Percentiles rank a stretch among this genome's conserved stretches.
Conservation (phyloP, 2,888 invertebrate genomes). For the Ceramica pisi region DNA sequence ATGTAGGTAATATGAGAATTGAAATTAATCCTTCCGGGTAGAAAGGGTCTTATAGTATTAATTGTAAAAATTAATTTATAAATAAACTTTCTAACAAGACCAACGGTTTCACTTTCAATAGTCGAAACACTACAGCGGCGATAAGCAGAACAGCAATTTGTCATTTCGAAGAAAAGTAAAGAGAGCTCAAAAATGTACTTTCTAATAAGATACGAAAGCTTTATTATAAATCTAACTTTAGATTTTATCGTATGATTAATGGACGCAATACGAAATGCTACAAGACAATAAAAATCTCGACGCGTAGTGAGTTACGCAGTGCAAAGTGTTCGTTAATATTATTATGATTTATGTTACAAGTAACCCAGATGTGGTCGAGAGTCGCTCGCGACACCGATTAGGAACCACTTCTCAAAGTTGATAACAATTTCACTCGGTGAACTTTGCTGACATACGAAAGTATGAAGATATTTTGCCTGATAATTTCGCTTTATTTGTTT, state of each 20-base stretch:
- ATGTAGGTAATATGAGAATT: not conserved
- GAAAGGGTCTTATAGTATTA: not conserved
- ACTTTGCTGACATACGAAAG: constrained; percentile 53
- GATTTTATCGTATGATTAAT: constrained; percentile 58
- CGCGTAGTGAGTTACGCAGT: constrained; percentile 54
- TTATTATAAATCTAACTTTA: constrained; percentile 42
- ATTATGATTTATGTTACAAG: constrained; percentile 84
- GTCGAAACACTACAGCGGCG: constrained; percentile 9
- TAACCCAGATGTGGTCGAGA: constrained; percentile 80
- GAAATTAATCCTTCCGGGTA: not conserved
- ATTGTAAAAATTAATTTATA: constrained; percentile 3
- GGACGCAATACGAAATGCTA: constrained; percentile 54
- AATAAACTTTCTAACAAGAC: constrained; percentile 35
- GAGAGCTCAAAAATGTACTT: constrained; percentile 50
- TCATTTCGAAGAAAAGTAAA: constrained; percentile 49
- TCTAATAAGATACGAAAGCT: constrained; percentile 58
- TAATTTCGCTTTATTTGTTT: constrained; percentile 27
- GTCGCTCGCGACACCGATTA: constrained; percentile 80
- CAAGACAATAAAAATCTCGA: constrained; percentile 61
- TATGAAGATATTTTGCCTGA: constrained; percentile 33
- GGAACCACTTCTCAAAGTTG: constrained; percentile 69
- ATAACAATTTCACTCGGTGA: constrained; percentile 68
- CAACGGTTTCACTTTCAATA: constrained; percentile 43
- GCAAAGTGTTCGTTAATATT: constrained; percentile 77
- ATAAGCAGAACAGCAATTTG: constrained; percentile 38